phyloP scores from a whole-genome alignment of 2,797 vertebrate genomes.

The Alfaro cultratus region DNA sequence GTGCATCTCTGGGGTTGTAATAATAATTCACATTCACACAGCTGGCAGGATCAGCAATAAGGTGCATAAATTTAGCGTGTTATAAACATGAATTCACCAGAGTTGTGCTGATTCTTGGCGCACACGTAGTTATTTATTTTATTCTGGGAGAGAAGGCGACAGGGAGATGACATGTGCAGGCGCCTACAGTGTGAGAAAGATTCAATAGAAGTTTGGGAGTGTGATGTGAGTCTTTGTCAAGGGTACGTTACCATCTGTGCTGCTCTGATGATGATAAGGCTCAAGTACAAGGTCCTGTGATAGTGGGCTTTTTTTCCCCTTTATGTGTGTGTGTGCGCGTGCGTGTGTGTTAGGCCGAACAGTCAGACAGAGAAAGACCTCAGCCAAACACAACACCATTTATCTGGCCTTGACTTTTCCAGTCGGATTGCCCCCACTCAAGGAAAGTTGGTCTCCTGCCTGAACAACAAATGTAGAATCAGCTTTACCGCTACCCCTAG shows the following conservation, averaged over 20 bases:
- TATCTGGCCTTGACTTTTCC: constrained; percentile 76
- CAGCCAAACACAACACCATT: constrained; percentile 69
- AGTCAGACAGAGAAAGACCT: constrained; percentile 59
- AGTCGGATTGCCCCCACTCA: constrained; percentile 47
- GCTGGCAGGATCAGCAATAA: constrained; percentile 18
- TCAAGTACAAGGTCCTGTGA: constrained; percentile 83
- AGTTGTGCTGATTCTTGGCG: constrained; percentile 22
- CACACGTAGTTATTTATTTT: constrained; percentile 1
- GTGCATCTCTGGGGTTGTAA: neutral
- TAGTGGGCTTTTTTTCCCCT: constrained; percentile 55
- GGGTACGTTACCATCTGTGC: constrained; percentile 81
- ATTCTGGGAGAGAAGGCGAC: neutral
- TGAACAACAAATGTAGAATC: constrained; percentile 25
- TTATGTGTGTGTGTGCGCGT: constrained; percentile 19
- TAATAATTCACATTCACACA: constrained; percentile 28
- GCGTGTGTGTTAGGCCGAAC: constrained; percentile 30
- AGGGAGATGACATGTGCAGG: constrained; percentile 27
- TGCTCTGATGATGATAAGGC: constrained; percentile 79
- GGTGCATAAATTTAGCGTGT: neutral
- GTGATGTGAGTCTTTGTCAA: constrained; percentile 79
- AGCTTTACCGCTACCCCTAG: constrained; percentile 19
- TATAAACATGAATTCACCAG: constrained; percentile 23
- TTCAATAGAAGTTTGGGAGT: constrained; percentile 62
- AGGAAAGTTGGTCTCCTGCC: constrained; percentile 50
- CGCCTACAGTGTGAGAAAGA: constrained; percentile 59